Conservation (phyloP, 2,113 vertebrate species). For the Todiramphus saurophagus region DNA sequence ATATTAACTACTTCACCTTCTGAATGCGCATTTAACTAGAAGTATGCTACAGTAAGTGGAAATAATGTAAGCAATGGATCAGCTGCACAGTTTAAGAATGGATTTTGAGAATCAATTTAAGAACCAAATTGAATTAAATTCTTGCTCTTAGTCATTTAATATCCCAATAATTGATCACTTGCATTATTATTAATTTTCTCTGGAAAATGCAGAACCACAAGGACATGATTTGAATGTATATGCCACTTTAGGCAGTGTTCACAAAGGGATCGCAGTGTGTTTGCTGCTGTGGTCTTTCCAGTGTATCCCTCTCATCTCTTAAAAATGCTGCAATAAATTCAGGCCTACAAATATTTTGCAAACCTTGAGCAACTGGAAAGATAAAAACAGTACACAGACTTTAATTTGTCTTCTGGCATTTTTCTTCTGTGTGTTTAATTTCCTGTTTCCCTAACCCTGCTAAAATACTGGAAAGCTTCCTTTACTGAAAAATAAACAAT, state of each 20-base stretch:
- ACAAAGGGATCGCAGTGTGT: not conserved
- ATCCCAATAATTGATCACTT: not conserved
- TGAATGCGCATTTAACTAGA: not conserved
- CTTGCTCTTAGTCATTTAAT: not conserved
- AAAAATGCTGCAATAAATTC: not conserved
- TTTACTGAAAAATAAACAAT: not conserved
- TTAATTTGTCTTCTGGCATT: not conserved
- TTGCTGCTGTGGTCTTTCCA: not conserved
- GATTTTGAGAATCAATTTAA: not conserved
- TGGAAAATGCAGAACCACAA: not conserved
- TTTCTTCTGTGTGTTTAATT: not conserved
- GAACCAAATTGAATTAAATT: not conserved
- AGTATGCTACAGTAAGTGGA: not conserved
- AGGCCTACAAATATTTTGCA: not conserved
- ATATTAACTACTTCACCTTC: not conserved
- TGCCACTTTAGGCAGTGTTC: not conserved
- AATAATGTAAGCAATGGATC: not conserved
- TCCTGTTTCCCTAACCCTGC: not conserved
- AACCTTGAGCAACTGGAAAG: not conserved
- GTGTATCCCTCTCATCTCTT: not conserved
- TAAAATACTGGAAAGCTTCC: not conserved
- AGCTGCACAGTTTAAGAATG: not conserved
- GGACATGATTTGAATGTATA: not conserved
- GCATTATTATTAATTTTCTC: not conserved
- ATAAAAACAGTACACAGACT: not conserved